These are phyloP conservation scores for Erebia ligea DNA, from an alignment of 2,888 invertebrate species.

Conservation along the genomic window DNA sequence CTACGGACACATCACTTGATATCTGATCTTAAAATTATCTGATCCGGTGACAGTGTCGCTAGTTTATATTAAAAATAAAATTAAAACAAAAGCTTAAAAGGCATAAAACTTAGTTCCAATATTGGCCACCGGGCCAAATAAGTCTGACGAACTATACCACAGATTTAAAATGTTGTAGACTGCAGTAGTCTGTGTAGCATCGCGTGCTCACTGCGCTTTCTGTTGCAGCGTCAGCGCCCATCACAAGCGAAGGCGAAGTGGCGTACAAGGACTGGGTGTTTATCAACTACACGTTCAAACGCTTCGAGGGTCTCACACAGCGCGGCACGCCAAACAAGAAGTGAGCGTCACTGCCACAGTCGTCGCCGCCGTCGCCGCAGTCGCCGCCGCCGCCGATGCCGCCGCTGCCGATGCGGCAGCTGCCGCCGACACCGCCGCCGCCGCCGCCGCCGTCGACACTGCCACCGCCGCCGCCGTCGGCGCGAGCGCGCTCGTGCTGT, in stretches of 20 bases:
- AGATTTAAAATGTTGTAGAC: too few species aligned
- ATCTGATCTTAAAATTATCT: too few species aligned
- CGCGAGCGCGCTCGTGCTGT: conserved; percentile 3
- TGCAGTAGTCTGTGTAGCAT: too few species aligned
- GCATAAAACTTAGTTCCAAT: too few species aligned
- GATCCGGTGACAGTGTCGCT: too few species aligned
- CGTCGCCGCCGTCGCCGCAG: not conserved
- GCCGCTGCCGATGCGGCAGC: conserved; percentile 41
- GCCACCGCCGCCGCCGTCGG: too few species aligned
- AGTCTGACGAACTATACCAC: too few species aligned
- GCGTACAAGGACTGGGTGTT: conserved; percentile 99
- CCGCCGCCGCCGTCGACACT: not conserved
- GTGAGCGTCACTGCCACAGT: conserved; percentile 65
- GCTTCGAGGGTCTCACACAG: conserved; percentile 98
- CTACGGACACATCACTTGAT: too few species aligned
- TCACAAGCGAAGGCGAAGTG: conserved; percentile 94
- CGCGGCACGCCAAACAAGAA: conserved; percentile 92
- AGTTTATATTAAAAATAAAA: too few species aligned
- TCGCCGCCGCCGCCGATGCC: not conserved
- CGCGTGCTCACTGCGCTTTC: conserved; percentile 14
- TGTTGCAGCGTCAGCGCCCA: conserved; percentile 90
- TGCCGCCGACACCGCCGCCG: not conserved
- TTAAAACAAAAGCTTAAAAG: too few species aligned
- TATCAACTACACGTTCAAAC: conserved; percentile 99
- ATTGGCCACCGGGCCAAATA: too few species aligned